Percentiles rank a stretch among this genome's conserved stretches.
Evolutionary conservation across 2,888 invertebrate genomes (phyloP).

Genomic region (Tubiluchus corallicola): DNA sequence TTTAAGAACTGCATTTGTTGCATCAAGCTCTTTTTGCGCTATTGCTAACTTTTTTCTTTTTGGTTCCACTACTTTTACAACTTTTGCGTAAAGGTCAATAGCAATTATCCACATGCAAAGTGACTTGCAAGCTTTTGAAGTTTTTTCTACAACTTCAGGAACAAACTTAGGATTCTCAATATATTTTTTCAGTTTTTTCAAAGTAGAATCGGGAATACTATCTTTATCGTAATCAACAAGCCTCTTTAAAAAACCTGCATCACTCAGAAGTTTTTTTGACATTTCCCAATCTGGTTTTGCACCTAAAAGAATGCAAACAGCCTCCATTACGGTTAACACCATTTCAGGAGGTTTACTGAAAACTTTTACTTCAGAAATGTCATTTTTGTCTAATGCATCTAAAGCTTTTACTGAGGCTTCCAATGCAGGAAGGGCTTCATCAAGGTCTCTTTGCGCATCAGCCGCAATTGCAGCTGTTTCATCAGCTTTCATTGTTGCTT

Average conservation of each 20-base stretch:
- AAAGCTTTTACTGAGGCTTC: conserved; percentile 65
- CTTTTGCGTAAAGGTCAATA: conserved; percentile 68
- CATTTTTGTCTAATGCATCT: conserved; percentile 64
- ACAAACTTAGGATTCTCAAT: conserved; percentile 66
- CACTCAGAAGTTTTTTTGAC: conserved; percentile 59
- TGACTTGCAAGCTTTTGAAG: conserved; percentile 57
- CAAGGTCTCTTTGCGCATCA: conserved; percentile 60
- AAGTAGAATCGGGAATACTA: conserved; percentile 50
- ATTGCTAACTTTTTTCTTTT: conserved; percentile 50
- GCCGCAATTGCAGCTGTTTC: conserved; percentile 58
- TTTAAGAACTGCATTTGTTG: conserved; percentile 51
- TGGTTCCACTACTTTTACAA: conserved; percentile 68
- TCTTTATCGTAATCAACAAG: conserved; percentile 71
- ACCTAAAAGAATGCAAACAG: conserved; percentile 62
- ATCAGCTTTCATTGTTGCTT: conserved; percentile 63
- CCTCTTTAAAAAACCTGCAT: conserved; percentile 59
- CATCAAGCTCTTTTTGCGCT: conserved; percentile 53
- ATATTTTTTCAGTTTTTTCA: conserved; percentile 61
- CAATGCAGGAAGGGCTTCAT: conserved; percentile 65
- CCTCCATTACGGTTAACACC: conserved; percentile 77
- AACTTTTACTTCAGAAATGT: conserved; percentile 71
- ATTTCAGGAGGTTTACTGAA: conserved; percentile 70
- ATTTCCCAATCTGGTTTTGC: conserved; percentile 68
- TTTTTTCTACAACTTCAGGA: conserved; percentile 57
- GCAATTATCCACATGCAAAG: conserved; percentile 84